Conservation (phyloP, 2,797 vertebrate genomes). For the Amphiprion clarkii region DNA sequence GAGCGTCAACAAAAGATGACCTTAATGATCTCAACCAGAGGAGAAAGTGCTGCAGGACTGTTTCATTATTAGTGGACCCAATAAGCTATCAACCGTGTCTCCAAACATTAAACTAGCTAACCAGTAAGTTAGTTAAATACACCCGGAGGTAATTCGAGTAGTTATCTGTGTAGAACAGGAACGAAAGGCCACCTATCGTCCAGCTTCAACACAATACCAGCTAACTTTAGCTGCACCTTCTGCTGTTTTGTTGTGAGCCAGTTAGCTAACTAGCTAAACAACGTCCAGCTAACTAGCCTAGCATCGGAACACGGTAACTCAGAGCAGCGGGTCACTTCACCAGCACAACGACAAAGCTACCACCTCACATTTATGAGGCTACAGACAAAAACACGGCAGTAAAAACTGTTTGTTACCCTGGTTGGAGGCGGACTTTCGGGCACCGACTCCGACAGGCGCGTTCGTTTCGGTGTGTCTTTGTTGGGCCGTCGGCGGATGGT, state of each 20-base stretch:
- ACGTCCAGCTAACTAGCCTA: constrained; percentile 12
- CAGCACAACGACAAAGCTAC: too few relatives aligned
- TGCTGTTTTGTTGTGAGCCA: background rate
- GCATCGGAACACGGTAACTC: background rate
- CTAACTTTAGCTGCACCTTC: constrained; percentile 24
- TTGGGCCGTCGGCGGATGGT: constrained; percentile 32
- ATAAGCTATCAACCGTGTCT: too few relatives aligned
- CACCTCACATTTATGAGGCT: fast-evolving
- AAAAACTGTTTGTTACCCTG: constrained; percentile 35
- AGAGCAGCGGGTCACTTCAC: background rate
- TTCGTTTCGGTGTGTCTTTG: constrained; percentile 43
- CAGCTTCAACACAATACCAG: constrained; percentile 1
- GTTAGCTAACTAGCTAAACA: constrained; percentile 10
- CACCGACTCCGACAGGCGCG: constrained; percentile 3
- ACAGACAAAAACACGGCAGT: background rate
- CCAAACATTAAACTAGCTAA: background rate
- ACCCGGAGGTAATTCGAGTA: too few relatives aligned
- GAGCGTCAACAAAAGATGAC: background rate
- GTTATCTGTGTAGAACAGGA: too few relatives aligned
- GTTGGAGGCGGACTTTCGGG: constrained; percentile 30
- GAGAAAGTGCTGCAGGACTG: background rate
- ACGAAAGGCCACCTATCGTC: background rate
- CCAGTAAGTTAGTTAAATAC: background rate
- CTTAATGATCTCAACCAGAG: background rate
- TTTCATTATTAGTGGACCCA: too few relatives aligned